Evolutionary conservation across 2,113 vertebrate species (phyloP).

Genomic region (Aptenodytes patagonicus): DNA sequence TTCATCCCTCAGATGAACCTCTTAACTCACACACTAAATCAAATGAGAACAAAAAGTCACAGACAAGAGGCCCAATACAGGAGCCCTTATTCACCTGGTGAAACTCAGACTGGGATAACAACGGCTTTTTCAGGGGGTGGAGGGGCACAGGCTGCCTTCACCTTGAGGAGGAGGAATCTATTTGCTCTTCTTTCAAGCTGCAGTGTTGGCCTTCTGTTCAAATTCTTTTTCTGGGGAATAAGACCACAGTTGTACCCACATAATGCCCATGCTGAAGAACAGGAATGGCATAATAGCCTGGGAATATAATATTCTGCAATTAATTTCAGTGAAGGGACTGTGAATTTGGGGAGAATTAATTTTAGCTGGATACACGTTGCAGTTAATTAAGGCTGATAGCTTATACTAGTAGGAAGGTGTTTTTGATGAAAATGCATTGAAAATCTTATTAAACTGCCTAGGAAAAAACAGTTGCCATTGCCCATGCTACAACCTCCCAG

Average conservation of each 20-base stretch:
- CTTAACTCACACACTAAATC: background rate
- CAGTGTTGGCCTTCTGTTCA: background rate
- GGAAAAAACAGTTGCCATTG: background rate
- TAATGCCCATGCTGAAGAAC: background rate
- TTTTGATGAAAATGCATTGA: constrained; percentile 5
- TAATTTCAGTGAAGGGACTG: background rate
- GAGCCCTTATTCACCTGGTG: background rate
- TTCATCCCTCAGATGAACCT: background rate
- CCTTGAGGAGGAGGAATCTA: background rate
- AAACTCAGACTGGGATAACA: background rate
- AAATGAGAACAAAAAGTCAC: background rate
- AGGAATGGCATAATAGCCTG: background rate
- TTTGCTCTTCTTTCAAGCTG: background rate
- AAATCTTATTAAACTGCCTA: constrained; percentile 20
- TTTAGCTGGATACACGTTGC: background rate
- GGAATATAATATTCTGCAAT: background rate
- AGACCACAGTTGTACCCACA: background rate
- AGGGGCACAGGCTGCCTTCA: background rate
- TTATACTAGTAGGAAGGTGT: background rate
- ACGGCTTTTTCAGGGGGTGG: background rate
- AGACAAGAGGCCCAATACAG: background rate
- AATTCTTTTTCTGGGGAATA: background rate
- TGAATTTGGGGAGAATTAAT: constrained; percentile 18
- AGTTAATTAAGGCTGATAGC: constrained; percentile 26
- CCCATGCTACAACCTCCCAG: background rate